phyloP scores from a whole-genome alignment of 2,888 invertebrate species.

The Melikaiella ostensackeni region DNA sequence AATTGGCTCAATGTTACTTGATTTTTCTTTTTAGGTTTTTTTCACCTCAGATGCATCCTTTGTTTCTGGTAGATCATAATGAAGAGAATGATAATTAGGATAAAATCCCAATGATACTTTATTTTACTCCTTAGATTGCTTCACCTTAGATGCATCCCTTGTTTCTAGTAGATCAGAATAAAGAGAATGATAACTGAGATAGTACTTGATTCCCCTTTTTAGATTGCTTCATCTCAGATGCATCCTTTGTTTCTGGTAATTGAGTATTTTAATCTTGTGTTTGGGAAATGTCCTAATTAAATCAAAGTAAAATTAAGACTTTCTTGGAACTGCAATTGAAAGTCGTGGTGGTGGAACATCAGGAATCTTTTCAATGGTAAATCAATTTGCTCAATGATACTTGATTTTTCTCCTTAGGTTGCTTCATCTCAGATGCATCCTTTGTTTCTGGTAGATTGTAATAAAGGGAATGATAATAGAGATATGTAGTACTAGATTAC shows the following conservation, averaged over 20 bases:
- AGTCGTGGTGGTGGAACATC: conserved; percentile 51
- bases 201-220: neutral
- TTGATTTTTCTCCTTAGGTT: too few species aligned
- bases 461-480: conserved; percentile 70
- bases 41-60: too few species aligned
- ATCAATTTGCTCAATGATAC: too few species aligned
- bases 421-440: too few species aligned
- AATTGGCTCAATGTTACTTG: too few species aligned
- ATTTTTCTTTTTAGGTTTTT: too few species aligned
- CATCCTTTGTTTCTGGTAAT: neutral
- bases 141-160: conserved; percentile 27
- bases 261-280: conserved; percentile 16
- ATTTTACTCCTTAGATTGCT: conserved; percentile 47
- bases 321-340: conserved; percentile 33
- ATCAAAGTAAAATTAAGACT: neutral
- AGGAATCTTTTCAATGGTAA: conserved; percentile 42
- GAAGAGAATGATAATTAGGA: conserved; percentile 71
- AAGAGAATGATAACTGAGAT: conserved; percentile 71
- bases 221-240: too few species aligned
- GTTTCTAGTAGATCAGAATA: conserved; percentile 64
- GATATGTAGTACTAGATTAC: conserved; percentile 59
- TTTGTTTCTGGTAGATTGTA: conserved; percentile 61
- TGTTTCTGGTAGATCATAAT: conserved; percentile 63
- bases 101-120: conserved; percentile 64
- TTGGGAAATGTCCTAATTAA: too few species aligned